A percentile compares a stretch with the other conserved stretches of the same genome.
Conservation (phyloP, 2,888 invertebrate genomes). For the Ecdyonurus torrentis region DNA sequence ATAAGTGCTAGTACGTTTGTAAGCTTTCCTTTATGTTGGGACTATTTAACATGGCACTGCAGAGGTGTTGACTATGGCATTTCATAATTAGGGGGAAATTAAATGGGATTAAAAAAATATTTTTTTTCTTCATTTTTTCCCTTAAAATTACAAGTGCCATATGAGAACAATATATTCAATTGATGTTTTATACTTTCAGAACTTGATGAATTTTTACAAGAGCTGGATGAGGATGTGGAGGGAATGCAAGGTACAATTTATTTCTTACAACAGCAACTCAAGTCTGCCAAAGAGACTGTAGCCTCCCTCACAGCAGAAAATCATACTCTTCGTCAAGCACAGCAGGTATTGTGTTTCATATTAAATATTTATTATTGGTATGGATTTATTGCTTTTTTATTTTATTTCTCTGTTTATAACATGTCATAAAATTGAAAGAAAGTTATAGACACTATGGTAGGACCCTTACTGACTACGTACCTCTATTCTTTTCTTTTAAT, state of each 20-base stretch:
- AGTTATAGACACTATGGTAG: too few species aligned
- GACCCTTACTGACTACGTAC: too few species aligned
- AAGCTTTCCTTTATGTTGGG: too few species aligned
- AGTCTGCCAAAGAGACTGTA: constrained; percentile 58
- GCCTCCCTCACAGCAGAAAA: constrained; percentile 42
- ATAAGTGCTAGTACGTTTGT: too few species aligned
- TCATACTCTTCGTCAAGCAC: constrained; percentile 12
- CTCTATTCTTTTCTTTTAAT: too few species aligned
- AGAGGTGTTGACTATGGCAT: not conserved
- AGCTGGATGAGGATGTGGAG: constrained; percentile 93
- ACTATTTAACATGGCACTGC: too few species aligned
- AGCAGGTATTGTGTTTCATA: too few species aligned
- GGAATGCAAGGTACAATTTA: constrained; percentile 97
- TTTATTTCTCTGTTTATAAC: too few species aligned
- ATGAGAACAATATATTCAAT: not conserved
- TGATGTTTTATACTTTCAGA: constrained; percentile 39
- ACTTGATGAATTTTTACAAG: constrained; percentile 86
- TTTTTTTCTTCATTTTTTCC: not conserved
- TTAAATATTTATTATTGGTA: too few species aligned
- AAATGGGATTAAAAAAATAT: not conserved
- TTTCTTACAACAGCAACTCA: constrained; percentile 82
- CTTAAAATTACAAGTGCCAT: not conserved
- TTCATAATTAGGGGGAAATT: not conserved
- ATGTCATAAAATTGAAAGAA: too few species aligned
- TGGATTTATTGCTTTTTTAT: too few species aligned